Evolutionary conservation across 2,113 vertebrate species (phyloP).

Genomic region (Eleginops maclovinus): DNA sequence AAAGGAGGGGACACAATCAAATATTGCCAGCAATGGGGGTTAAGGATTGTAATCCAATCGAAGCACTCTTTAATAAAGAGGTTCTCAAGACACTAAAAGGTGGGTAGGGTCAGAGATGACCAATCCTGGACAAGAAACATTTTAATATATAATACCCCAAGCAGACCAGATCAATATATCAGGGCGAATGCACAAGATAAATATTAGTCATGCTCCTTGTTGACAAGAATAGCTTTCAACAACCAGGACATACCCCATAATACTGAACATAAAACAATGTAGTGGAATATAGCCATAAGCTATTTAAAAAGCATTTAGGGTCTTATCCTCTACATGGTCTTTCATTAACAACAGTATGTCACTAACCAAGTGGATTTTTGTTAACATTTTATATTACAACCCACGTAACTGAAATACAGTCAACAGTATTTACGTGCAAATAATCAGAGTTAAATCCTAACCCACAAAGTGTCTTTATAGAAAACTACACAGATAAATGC

Average conservation of each 20-base stretch:
- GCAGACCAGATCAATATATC: slow-evolving; percentile 15
- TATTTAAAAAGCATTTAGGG: not conserved
- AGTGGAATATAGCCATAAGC: not conserved
- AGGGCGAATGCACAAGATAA: not conserved
- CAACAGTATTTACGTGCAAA: not conserved
- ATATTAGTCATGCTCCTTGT: slow-evolving; percentile 21
- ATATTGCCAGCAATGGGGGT: slow-evolving; percentile 48
- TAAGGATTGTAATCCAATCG: slow-evolving; percentile 36
- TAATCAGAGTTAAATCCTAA: not conserved
- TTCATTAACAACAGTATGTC: slow-evolving; percentile 13
- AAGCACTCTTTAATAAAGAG: slow-evolving; percentile 51
- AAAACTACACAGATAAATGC: slow-evolving; percentile 26
- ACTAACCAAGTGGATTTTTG: not conserved
- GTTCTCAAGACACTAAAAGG: slow-evolving; percentile 50
- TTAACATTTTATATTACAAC: not conserved
- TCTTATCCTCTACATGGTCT: not conserved
- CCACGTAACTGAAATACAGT: not conserved
- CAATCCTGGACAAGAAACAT: slow-evolving; percentile 69
- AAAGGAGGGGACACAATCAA: slow-evolving; percentile 58
- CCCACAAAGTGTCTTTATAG: not conserved
- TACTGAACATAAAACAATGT: slow-evolving; percentile 4
- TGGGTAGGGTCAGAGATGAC: slow-evolving; percentile 38
- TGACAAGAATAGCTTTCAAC: slow-evolving; percentile 5
- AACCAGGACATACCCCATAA: slow-evolving; percentile 1
- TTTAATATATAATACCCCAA: slow-evolving; percentile 17